phyloP scores from a whole-genome alignment of 2,888 invertebrate genomes.

The Gymnosoma rotundatum region DNA sequence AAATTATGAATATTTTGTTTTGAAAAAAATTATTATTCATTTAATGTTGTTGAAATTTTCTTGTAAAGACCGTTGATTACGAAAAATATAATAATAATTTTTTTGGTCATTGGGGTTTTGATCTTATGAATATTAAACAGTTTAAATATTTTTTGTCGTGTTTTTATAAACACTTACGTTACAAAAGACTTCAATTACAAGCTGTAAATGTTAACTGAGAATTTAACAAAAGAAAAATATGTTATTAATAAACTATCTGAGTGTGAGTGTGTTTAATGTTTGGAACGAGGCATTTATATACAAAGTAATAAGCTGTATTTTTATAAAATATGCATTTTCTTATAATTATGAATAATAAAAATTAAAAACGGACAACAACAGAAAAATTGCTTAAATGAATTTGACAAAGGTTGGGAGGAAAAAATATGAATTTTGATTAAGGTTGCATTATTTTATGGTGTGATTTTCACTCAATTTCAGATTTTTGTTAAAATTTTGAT shows the following conservation, averaged over 20 bases:
- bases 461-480: no score
- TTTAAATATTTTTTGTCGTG: neutral
- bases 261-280: neutral
- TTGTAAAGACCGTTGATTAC: constrained; percentile 63
- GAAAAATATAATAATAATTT: constrained; percentile 31
- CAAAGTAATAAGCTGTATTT: no score
- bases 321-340: no score
- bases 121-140: constrained; percentile 54
- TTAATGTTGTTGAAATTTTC: constrained; percentile 45
- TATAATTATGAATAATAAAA: no score
- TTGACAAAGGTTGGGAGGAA: no score
- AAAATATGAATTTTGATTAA: no score
- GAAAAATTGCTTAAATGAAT: no score
- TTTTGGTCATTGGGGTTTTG: constrained; percentile 8
- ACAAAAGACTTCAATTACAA: constrained; percentile 39
- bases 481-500: no score
- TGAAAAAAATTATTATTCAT: constrained; percentile 62
- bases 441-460: no score
- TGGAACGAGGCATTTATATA: constrained; percentile 4
- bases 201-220: constrained; percentile 56
- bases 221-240: neutral
- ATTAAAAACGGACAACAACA: no score
- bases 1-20: constrained; percentile 38
- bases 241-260: neutral
- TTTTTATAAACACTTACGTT: neutral